These are phyloP conservation scores for Scatophagus argus DNA, from an alignment of 2,113 vertebrate species.

Conservation along the genomic window DNA sequence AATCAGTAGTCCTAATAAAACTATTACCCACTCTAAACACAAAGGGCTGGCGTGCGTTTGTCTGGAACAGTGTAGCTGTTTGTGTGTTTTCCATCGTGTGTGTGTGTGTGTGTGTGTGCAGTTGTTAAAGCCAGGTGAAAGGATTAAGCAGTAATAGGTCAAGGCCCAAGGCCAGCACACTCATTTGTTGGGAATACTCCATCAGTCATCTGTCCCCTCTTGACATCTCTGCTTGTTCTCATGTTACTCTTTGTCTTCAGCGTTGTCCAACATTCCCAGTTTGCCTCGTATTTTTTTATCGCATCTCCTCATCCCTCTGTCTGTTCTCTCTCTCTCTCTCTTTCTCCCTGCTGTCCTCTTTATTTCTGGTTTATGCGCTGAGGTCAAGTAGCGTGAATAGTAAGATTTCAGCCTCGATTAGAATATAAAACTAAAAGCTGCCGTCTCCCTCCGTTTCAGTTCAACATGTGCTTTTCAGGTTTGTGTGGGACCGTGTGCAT, in stretches of 20 bases:
- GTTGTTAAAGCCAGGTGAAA: constrained; percentile 51
- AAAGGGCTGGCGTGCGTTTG: constrained; percentile 19
- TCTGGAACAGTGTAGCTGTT: constrained; percentile 1
- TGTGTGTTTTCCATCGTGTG: not conserved
- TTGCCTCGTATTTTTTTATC: constrained; percentile 15
- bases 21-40: constrained; percentile 35
- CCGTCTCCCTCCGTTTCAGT: not conserved
- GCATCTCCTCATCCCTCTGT: not conserved
- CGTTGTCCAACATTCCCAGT: not conserved
- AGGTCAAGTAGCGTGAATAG: constrained; percentile 48
- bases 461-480: constrained; percentile 61
- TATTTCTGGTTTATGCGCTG: constrained; percentile 44
- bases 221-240: constrained; percentile 40
- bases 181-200: constrained; percentile 26
- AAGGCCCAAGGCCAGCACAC: constrained; percentile 42
- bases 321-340: not conserved
- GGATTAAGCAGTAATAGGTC: constrained; percentile 49
- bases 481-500: constrained; percentile 27
- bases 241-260: constrained; percentile 43
- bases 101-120: constrained; percentile 5
- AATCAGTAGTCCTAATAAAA: constrained; percentile 53
- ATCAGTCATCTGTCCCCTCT: constrained; percentile 55
- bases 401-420: constrained; percentile 43
- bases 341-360: constrained; percentile 34
- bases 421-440: constrained; percentile 30